Evolutionary conservation across 2,888 invertebrate species (phyloP), one percentile per base, ranked within the genome.

Genomic region (Drepanosiphum platanoidis): DNA sequence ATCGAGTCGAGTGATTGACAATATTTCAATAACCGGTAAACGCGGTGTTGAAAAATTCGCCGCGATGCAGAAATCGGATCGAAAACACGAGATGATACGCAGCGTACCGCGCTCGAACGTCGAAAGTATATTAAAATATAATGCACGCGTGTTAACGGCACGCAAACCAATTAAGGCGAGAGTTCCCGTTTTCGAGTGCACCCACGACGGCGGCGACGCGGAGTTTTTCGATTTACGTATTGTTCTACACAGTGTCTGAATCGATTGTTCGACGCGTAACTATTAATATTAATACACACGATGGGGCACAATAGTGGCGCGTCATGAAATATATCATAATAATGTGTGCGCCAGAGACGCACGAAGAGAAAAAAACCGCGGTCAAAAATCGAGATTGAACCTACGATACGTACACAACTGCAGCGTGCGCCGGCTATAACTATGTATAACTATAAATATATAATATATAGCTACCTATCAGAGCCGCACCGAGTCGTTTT

Each of bases 1-100:
- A 61, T 72, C 36, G 58, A 75, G 15, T 34, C n/a, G 5, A 15
- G n/a, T 42, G 27, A 78, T 77, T 77, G 34, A 36, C 27, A 27
- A 52, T 64, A 32, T 7, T 58, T 15, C 27, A 27, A 75, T 58
- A 75, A 75, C 75, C 75, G 58, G 75, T 58, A 58, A 13, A 75
- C 22, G 32, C 32, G 46, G n/a, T 58, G 27, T 30, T 75, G n/a
- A 61, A 64, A 77, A 77, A 78, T 42, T 78, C 32, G 30, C 39
- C 22, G 42, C 30, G 11, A 64, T 30, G 64, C 39, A 64, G 42
- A 78, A 64, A 27, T n/a, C 30, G 39, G 4, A 30, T 64, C 30
- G 39, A 78, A 42, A 64, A 30, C 13, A 39, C 18, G 61, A n/a
- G 27, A 22, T 61, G n/a, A 27, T 27, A 61, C n/a, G 52, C 52